Conservation (phyloP, 2,888 invertebrate species). For the Cheiracanthium punctorium region DNA sequence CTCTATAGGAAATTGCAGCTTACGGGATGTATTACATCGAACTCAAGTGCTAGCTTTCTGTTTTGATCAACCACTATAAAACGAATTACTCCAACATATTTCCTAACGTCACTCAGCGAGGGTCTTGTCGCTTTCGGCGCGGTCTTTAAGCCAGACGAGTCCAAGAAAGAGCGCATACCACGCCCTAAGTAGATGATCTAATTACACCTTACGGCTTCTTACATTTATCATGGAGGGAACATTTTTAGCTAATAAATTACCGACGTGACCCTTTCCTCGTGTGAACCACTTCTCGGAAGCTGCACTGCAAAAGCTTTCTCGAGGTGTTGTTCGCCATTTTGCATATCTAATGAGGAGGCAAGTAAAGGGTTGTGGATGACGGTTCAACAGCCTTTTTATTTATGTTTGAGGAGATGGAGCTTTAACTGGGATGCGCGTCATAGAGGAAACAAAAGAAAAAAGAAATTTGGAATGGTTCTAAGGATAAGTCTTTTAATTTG, state of each 20-base stretch:
- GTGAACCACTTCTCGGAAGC: conserved; percentile 4
- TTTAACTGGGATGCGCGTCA: too few species aligned
- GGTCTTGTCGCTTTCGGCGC: conserved; percentile 16
- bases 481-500: too few species aligned
- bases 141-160: not conserved
- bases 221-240: conserved; percentile 47
- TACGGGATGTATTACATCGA: too few species aligned
- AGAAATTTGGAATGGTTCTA: too few species aligned
- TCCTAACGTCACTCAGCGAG: not conserved
- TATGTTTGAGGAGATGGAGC: not conserved
- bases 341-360: not conserved
- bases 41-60: too few species aligned
- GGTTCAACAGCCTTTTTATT: conserved; percentile 13
- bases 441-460: too few species aligned
- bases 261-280: not conserved
- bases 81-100: too few species aligned
- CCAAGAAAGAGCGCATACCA: conserved; percentile 8
- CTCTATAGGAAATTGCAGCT: too few species aligned
- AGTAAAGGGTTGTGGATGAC: not conserved
- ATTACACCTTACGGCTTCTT: conserved; percentile 57
- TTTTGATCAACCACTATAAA: too few species aligned
- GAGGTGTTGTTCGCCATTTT: conserved; percentile 10
- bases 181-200: conserved; percentile 48
- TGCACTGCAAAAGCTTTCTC: not conserved
- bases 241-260: conserved; percentile 51